These are phyloP conservation scores for Lamprotornis superbus DNA, from an alignment of 2,113 vertebrate genomes.

Conservation along the genomic window DNA sequence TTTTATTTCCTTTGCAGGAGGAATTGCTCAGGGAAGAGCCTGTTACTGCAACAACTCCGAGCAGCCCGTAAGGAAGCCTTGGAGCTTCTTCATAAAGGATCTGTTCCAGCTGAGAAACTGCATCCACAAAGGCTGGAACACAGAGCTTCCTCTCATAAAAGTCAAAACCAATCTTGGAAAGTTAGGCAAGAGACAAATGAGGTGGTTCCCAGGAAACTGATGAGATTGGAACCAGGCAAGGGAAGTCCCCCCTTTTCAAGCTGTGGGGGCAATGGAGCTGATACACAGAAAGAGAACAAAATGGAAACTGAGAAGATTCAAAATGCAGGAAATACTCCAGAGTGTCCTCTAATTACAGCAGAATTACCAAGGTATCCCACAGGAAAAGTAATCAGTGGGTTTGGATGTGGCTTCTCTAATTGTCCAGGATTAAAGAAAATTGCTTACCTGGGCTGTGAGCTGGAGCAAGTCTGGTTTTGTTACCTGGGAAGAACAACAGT, in stretches of 20 bases:
- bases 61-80: background rate
- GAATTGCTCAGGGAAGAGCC: conserved; percentile 42
- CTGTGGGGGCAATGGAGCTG: background rate
- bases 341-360: background rate
- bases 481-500: background rate
- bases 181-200: background rate
- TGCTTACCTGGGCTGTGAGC: background rate
- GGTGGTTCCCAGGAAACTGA: background rate
- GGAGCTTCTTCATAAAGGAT: background rate
- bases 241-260: background rate
- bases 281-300: background rate
- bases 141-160: background rate
- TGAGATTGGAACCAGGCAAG: background rate
- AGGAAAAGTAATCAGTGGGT: background rate
- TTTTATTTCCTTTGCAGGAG: conserved; percentile 30
- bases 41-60: conserved; percentile 14
- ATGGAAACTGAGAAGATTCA: background rate
- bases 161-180: background rate
- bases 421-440: background rate
- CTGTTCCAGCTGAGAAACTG: background rate
- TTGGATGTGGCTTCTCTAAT: background rate
- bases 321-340: background rate
- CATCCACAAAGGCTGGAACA: background rate
- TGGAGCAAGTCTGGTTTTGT: background rate
- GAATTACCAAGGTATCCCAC: conserved; percentile 17